Conservation (phyloP, 2,888 invertebrate genomes). For the Chymomyza procnemis region DNA sequence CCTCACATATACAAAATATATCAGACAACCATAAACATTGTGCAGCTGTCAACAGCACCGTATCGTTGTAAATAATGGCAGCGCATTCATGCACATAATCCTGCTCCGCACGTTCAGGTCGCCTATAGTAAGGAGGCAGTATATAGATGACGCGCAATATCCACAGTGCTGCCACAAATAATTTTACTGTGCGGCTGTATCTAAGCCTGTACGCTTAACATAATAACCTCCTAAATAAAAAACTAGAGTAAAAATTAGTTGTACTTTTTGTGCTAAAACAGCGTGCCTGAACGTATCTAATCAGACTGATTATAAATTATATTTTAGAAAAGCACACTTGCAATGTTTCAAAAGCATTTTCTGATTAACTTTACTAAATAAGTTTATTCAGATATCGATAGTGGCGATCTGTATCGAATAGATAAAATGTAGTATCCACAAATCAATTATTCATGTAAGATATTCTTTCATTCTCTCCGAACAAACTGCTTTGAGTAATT, state of each 20-base stretch:
- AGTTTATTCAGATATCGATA: too few relatives aligned
- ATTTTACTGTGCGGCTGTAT: too few relatives aligned
- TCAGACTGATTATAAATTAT: conserved; percentile 45
- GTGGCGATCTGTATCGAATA: too few relatives aligned
- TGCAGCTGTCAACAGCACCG: conserved; percentile 69
- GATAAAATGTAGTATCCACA: too few relatives aligned
- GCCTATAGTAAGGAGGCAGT: conserved; percentile 67
- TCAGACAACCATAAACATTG: conserved; percentile 72
- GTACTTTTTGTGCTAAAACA: conserved; percentile 30
- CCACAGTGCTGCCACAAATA: conserved; percentile 59
- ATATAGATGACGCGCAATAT: conserved; percentile 66
- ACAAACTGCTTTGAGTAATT: too few relatives aligned
- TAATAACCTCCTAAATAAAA: too few relatives aligned
- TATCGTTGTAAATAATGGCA: conserved; percentile 65
- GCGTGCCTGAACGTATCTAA: conserved; percentile 23
- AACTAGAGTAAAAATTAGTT: conserved; percentile 17
- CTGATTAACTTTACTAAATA: too few relatives aligned
- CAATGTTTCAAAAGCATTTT: too few relatives aligned
- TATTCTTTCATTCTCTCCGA: too few relatives aligned
- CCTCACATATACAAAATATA: conserved; percentile 60
- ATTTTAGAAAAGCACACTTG: too few relatives aligned
- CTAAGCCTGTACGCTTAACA: too few relatives aligned
- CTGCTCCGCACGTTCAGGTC: conserved; percentile 17
- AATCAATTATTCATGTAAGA: too few relatives aligned
- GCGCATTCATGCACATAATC: conserved; percentile 71